phyloP scores from a whole-genome alignment of 2,888 invertebrate genomes.

The Brachyptera putata region DNA sequence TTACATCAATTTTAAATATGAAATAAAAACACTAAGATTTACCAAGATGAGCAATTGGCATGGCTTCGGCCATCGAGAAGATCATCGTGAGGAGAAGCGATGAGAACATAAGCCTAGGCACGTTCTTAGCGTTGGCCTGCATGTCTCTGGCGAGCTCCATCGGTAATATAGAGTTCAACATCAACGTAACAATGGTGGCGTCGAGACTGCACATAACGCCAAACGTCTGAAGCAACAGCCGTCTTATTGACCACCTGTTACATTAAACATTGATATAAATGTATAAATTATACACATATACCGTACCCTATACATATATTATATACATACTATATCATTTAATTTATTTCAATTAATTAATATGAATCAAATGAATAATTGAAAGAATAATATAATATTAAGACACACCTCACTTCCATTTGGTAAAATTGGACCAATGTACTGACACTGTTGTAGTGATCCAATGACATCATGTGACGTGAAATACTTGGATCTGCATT shows the following conservation, averaged over 20 bases:
- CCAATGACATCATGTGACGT: slow-evolving; percentile 75
- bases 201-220: slow-evolving; percentile 84
- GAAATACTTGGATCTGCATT: slow-evolving; percentile 89
- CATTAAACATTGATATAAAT: too few relatives aligned
- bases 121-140: slow-evolving; percentile 71
- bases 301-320: too few relatives aligned
- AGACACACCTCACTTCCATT: slow-evolving; percentile 92
- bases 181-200: slow-evolving; percentile 71
- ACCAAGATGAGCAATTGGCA: slow-evolving; percentile 89
- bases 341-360: too few relatives aligned
- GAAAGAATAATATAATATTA: too few relatives aligned
- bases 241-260: slow-evolving; percentile 80
- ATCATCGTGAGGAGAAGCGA: slow-evolving; percentile 81
- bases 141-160: slow-evolving; percentile 85
- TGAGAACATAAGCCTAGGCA: slow-evolving; percentile 76
- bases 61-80: slow-evolving; percentile 83
- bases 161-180: slow-evolving; percentile 83
- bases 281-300: too few relatives aligned
- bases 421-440: slow-evolving; percentile 91
- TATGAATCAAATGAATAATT: too few relatives aligned
- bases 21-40: too few relatives aligned
- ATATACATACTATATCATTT: too few relatives aligned
- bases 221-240: slow-evolving; percentile 77
- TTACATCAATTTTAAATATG: too few relatives aligned
- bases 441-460: slow-evolving; percentile 78